Percentiles rank a stretch among this genome's conserved stretches.
These are phyloP conservation scores for Hedychridium roseum DNA, from an alignment of 2,888 invertebrate genomes.

Conservation along the genomic window DNA sequence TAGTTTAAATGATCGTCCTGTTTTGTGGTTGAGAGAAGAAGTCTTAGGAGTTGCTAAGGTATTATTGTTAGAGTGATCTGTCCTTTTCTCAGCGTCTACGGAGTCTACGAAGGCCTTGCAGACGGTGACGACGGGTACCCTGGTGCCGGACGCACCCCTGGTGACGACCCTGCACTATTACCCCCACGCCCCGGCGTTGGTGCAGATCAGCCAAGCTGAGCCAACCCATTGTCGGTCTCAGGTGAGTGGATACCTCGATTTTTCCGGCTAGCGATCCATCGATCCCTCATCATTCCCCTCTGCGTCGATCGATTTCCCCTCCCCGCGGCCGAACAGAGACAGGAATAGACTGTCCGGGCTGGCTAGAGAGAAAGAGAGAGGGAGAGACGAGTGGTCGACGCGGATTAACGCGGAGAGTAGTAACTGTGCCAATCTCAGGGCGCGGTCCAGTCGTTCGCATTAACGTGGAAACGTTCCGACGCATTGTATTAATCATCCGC, in stretches of 20 bases:
- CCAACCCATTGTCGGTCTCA: constrained; percentile 57
- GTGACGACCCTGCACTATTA: constrained; percentile 59
- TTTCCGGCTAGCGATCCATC: too few species aligned
- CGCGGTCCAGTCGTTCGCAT: constrained; percentile 36
- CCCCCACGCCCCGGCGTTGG: constrained; percentile 56
- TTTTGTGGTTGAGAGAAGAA: too few species aligned
- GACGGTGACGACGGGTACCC: constrained; percentile 55
- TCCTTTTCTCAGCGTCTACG: constrained; percentile 51
- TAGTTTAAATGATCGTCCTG: too few species aligned
- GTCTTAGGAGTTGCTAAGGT: too few species aligned
- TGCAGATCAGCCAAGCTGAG: constrained; percentile 58
- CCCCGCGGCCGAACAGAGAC: background rate
- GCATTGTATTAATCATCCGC: constrained; percentile 41
- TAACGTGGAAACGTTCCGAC: constrained; percentile 39
- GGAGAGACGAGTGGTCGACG: constrained; percentile 8
- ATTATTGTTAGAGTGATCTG: too few species aligned
- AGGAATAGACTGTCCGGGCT: background rate
- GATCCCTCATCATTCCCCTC: too few species aligned
- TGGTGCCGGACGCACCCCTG: constrained; percentile 55
- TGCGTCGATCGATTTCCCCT: too few species aligned
- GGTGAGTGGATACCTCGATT: constrained; percentile 35
- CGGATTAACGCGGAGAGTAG: constrained; percentile 8
- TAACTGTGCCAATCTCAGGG: constrained; percentile 36
- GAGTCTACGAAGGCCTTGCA: constrained; percentile 58
- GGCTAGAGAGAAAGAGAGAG: background rate